Evolutionary conservation across 1,140 invertebrate genomes (phyloP), one percentile per base, ranked within the genome.

Genomic region (Pseudomyrmex concolor): DNA sequence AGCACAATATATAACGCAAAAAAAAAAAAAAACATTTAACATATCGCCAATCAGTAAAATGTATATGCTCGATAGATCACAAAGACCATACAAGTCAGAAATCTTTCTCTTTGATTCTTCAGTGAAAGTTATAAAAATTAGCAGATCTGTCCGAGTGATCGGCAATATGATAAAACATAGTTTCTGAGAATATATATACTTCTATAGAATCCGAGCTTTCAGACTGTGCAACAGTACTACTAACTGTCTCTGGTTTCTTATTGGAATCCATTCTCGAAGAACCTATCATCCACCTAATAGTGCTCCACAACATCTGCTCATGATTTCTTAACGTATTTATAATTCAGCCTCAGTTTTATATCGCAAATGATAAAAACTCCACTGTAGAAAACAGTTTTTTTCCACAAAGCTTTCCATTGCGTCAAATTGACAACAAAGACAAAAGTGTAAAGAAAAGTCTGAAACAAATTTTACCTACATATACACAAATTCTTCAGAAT

Each of bases 211-310:
- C 86, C n/a, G 88, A 85, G 72, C 54, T 78, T 59, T 84, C 86
- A 51, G 68, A 50, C 59, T 78, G 68, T 15, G 51, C 74, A 5
- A 63, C 74, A 48, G 81, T 70, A 19, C 9, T 84, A 8, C 13
- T 89, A 19, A 45, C 12, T 4, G 72, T 9, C 0, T 77, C 50
- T 0, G 60, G 22, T 60, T 74, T 50, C 25, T 86, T 86, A 34
- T 17, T 68, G 7, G 50, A n/a, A 60, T 89, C 86, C 88, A 88
- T 90, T 34, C 43, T 62, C n/a, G 60, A 88, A 22, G 48, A 60
- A 73, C 80, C 73, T 91, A 87, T 91, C 89, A 90, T 91, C 90
- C 88, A 90, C 85, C 85, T 87, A 66, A 91, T 43, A 77, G 86
- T 89, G 88, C 80, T 89, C 78, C 80, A 83, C 78, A 88, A 80